A percentile compares a stretch with the other conserved stretches of the same genome.
These are phyloP conservation scores for Montifringilla adamsi DNA, from an alignment of 2,113 vertebrate species.

Conservation along the genomic window DNA sequence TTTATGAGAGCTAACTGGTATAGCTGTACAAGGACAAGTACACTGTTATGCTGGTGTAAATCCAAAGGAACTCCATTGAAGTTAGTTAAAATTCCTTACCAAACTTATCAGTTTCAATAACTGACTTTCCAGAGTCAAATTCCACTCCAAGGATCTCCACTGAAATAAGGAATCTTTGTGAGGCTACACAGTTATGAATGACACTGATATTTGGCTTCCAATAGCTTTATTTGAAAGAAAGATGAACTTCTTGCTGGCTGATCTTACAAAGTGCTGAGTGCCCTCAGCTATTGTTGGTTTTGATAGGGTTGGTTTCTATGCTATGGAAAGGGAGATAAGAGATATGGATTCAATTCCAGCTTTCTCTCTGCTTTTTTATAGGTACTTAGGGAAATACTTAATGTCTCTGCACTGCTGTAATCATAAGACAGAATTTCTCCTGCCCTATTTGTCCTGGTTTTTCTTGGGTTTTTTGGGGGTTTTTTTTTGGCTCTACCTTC, in stretches of 20 bases:
- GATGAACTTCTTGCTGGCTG: neutral
- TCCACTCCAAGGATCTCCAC: neutral
- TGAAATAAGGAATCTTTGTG: neutral
- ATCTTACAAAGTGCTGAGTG: neutral
- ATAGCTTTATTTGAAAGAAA: neutral
- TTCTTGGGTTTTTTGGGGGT: too few species aligned
- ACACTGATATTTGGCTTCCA: neutral
- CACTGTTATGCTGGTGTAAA: neutral
- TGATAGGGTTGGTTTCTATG: neutral
- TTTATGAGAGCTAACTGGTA: constrained; percentile 29
- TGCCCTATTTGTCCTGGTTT: neutral
- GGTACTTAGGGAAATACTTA: neutral
- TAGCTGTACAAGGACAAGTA: neutral
- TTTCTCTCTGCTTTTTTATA: neutral
- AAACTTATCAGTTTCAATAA: neutral
- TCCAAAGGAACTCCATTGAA: neutral
- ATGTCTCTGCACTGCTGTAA: neutral
- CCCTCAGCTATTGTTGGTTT: neutral
- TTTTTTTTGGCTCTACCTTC: neutral
- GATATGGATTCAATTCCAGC: neutral
- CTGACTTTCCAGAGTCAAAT: neutral
- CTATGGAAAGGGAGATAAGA: neutral
- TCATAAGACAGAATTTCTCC: neutral
- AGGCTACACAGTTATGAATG: neutral
- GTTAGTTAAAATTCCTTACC: constrained; percentile 20